Conservation (phyloP, 2,888 invertebrate genomes). For the Ormyrus rosae region DNA sequence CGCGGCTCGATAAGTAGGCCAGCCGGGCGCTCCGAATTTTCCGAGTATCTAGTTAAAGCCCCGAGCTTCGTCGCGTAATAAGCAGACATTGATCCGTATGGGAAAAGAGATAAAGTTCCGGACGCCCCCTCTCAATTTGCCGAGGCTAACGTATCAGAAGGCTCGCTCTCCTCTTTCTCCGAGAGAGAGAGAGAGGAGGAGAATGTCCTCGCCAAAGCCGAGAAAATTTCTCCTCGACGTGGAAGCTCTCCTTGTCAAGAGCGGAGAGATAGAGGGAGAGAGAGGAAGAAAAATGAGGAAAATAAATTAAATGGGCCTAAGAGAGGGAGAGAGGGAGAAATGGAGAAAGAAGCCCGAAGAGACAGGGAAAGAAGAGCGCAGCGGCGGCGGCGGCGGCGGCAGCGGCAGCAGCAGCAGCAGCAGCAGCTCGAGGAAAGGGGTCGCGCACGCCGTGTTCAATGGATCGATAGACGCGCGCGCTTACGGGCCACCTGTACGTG, state of each 20-base stretch:
- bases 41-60: slow-evolving; percentile 6
- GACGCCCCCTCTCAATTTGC: slow-evolving; percentile 20
- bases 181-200: neutral
- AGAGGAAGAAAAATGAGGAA: slow-evolving; percentile 44
- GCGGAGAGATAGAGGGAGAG: neutral
- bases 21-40: neutral
- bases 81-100: slow-evolving; percentile 49
- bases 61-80: slow-evolving; percentile 48
- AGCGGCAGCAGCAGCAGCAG: neutral
- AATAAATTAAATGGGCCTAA: slow-evolving; percentile 57
- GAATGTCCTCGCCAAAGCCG: neutral
- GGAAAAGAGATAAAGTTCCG: slow-evolving; percentile 38
- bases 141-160: slow-evolving; percentile 26
- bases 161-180: slow-evolving; percentile 8
- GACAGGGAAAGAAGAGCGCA: slow-evolving; percentile 1
- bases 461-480: slow-evolving; percentile 60
- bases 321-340: neutral
- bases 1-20: neutral
- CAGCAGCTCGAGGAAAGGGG: slow-evolving; percentile 52
- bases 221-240: slow-evolving; percentile 1
- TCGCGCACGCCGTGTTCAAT: slow-evolving; percentile 58
- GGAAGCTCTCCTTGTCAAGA: neutral
- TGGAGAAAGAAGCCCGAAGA: neutral
- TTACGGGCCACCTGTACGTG: slow-evolving; percentile 51
- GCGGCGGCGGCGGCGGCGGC: too few relatives aligned